Evolutionary conservation across 2,888 invertebrate genomes (phyloP), one percentile per base, ranked within the genome.

Genomic region (Drosophila pegasa): DNA sequence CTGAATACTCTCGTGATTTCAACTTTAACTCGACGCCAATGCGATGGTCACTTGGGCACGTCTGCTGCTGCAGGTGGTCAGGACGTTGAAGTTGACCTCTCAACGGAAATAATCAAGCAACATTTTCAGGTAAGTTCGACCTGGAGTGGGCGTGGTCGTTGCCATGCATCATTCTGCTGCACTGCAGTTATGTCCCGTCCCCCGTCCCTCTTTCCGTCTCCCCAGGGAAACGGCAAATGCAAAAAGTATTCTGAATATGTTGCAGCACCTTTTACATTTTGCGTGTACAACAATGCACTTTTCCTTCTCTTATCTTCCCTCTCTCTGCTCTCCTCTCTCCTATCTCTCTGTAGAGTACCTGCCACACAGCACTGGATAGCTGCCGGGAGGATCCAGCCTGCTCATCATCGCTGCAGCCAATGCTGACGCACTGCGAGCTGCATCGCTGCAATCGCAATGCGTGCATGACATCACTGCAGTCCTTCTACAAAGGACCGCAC

Each of bases 381-480:
- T 96, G 96, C 93, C 96, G 96, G 92, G 96, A 95, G 92, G 95
- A 97, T 93, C 94, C 94, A 87, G 95, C 95, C 90, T 97, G 97
- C 91, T 95, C 95, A 91, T 93, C 94, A 83, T 94, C 96, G 61
- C 93, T 97, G 88, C 95, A 96, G 56, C 96, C 97, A n/a, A 96
- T 97, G 80, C 94, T 97, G 87, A 95, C 95, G 93, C 95, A 96
- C 91, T 98, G 98, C 91, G 96, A 96, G 89, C 92, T 94, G 86
- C 93, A 94, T 80, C 93, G 95, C 78, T 98, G 97, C 92, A 96
- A 96, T 91, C 94, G 97, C 73, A 96, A 96, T 90, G 96, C 96
- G 66, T 98, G 98, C 92, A 97, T 97, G 97, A 94, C 95, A 74
- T 96, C 97, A 55, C 93, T 98, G 84, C 95, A 97, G 91, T 95